A percentile compares a stretch with the other conserved stretches of the same genome.
These are phyloP conservation scores for Bovichtus variegatus DNA, from an alignment of 2,797 vertebrate species.

Conservation along the genomic window DNA sequence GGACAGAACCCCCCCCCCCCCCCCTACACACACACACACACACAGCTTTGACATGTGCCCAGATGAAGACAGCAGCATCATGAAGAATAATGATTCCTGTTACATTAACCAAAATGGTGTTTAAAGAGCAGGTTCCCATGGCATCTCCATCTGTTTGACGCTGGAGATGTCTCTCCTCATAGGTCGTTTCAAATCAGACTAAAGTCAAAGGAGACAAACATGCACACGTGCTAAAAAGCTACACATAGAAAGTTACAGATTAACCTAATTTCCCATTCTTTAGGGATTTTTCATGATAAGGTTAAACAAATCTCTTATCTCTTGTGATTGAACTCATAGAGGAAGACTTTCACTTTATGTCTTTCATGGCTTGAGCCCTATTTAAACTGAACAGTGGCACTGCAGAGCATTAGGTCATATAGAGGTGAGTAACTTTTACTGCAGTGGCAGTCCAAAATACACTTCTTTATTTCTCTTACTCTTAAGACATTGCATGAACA, in stretches of 20 bases:
- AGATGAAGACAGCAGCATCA: slow-evolving; percentile 71
- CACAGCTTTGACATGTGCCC: slow-evolving; percentile 40
- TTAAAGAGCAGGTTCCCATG: slow-evolving; percentile 48
- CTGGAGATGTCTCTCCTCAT: background rate
- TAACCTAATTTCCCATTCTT: slow-evolving; percentile 2
- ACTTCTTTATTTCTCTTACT: background rate
- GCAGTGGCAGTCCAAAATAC: slow-evolving; percentile 46
- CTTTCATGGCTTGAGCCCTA: slow-evolving; percentile 7
- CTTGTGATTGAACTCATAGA: background rate
- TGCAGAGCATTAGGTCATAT: slow-evolving; percentile 63
- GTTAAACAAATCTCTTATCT: background rate
- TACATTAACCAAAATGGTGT: slow-evolving; percentile 43
- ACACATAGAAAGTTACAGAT: slow-evolving; percentile 17
- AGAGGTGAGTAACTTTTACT: slow-evolving; percentile 65
- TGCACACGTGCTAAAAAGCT: background rate
- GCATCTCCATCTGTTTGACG: slow-evolving; percentile 45
- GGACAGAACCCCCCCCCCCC: slow-evolving; percentile 25
- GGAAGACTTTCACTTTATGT: background rate
- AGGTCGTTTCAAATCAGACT: background rate
- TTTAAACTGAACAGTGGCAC: slow-evolving; percentile 27
- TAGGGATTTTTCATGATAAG: background rate
- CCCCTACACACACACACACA: slow-evolving; percentile 19
- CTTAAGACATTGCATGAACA: background rate
- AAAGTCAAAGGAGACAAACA: slow-evolving; percentile 4
- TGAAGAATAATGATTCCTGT: slow-evolving; percentile 46